Evolutionary conservation across 1,140 invertebrate genomes (phyloP), one percentile per base, ranked within the genome.

Genomic region (Zaprionus nigranus): DNA sequence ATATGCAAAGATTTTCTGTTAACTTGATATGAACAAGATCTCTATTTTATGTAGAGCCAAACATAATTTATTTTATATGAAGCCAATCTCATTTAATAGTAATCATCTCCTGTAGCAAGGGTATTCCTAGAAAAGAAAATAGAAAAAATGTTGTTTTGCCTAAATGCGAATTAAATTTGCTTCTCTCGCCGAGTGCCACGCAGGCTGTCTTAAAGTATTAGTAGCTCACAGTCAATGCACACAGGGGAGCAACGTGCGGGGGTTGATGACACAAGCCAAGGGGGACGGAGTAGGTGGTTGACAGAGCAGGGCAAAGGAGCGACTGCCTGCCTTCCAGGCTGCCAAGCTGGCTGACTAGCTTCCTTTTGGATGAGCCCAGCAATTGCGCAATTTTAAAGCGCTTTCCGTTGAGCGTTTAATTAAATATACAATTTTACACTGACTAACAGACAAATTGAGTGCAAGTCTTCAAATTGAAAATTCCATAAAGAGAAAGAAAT

Each of bases 151-250:
- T 68, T 77, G 56, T 70, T 78, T 60, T 68, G 78, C 69, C 84
- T 79, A 90, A 88, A 88, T 88, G 81, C 81, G 84, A 88, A 90
- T 90, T 88, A 90, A 88, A 88, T 88, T 88, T 78, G 85, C 71
- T 77, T 79, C 68, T 68, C 72, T 60, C 40, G 57, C 34, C 15
- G 59, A 75, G 79, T 73, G 82, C 58, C 30, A 60, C 70, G 53
- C 67, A 57, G 65, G 51, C 81, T 78, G 85, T 90, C 84, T 90
- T 88, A 90, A 88, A 90, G 84, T 88, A 88, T 88, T 88, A 88
- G 67, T 78, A 71, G 81, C 85, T 84, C 80, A 81, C 80, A 81
- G 75, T 75, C 66, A 69, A 62, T 60, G 72, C 30, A 62, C 40
- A 30, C 38, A 58, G 63, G 43, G 17, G 28, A n/a, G 7, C 40